A percentile compares a stretch with the other conserved stretches of the same genome.
phyloP scores from a whole-genome alignment of 1,140 invertebrate species.

The Dendrolimus punctatus region DNA sequence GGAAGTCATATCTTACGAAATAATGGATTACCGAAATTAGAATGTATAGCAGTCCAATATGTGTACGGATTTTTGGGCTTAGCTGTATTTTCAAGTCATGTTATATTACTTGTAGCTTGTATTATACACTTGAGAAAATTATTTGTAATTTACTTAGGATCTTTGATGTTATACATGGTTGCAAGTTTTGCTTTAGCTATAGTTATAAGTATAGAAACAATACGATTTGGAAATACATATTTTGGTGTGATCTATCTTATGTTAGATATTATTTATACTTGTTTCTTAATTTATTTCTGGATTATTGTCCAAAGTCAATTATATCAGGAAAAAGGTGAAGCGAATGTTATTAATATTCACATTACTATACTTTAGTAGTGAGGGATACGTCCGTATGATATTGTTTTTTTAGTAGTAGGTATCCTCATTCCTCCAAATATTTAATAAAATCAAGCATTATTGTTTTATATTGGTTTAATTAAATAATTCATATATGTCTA shows the following conservation, averaged over 20 bases:
- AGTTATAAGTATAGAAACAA: slow-evolving; percentile 8
- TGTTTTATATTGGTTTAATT: too few species aligned
- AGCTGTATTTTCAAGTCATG: slow-evolving; percentile 10
- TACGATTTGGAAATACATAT: slow-evolving; percentile 4
- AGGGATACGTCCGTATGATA: too few species aligned
- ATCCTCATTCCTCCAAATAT: too few species aligned
- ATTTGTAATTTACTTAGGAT: slow-evolving; percentile 10
- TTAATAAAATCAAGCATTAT: too few species aligned
- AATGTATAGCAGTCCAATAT: neutral
- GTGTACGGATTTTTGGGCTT: slow-evolving; percentile 7
- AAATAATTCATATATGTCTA: too few species aligned
- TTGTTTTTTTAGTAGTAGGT: too few species aligned
- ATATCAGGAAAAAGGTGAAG: slow-evolving; percentile 5
- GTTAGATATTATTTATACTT: slow-evolving; percentile 8
- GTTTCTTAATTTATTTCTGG: slow-evolving; percentile 20
- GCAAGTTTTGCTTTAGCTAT: slow-evolving; percentile 8
- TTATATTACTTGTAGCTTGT: slow-evolving; percentile 11
- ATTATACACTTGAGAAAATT: slow-evolving; percentile 9
- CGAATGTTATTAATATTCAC: slow-evolving; percentile 16
- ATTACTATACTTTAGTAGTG: slow-evolving; percentile 13
- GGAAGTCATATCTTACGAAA: neutral
- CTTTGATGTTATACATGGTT: slow-evolving; percentile 14
- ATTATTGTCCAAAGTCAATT: slow-evolving; percentile 13
- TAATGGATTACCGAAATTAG: slow-evolving; percentile 1
- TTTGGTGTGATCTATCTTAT: slow-evolving; percentile 6